These are phyloP conservation scores for Drosophila takahashii DNA, from an alignment of 1,140 invertebrate genomes.

Conservation along the genomic window DNA sequence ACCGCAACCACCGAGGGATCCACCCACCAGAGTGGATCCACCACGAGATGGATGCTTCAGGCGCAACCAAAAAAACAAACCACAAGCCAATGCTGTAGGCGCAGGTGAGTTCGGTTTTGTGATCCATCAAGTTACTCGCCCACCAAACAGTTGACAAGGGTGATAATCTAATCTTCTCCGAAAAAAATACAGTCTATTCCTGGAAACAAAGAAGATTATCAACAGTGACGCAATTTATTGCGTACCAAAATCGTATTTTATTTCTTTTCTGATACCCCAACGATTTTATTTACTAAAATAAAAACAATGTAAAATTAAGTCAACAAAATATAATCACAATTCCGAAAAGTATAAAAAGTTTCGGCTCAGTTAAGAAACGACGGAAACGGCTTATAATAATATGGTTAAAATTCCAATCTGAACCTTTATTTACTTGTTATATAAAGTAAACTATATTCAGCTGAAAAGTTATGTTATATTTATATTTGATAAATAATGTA, in stretches of 20 bases:
- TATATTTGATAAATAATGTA: no score
- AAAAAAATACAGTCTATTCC: neutral
- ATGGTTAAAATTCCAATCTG: no score
- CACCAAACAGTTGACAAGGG: neutral
- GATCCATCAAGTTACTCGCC: conserved; percentile 9
- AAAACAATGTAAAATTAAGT: no score
- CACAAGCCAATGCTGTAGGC: conserved; percentile 46
- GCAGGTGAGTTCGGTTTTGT: conserved; percentile 37
- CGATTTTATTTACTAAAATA: neutral
- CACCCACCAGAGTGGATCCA: conserved; percentile 10
- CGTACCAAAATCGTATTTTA: neutral
- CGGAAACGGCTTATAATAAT: no score
- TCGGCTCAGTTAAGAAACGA: no score
- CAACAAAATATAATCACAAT: no score
- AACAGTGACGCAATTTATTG: conserved; percentile 10
- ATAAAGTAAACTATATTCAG: no score
- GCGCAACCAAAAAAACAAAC: conserved; percentile 48
- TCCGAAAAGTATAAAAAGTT: no score
- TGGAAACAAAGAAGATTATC: conserved; percentile 3
- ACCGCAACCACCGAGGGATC: conserved; percentile 1
- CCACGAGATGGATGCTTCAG: conserved; percentile 41
- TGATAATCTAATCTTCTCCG: conserved; percentile 38
- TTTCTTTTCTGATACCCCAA: no score
- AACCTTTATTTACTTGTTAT: no score
- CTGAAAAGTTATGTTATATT: no score